Base-by-base conservation (phyloP, 1,140 invertebrate species). In the Brachionus manjavacas region DNA sequence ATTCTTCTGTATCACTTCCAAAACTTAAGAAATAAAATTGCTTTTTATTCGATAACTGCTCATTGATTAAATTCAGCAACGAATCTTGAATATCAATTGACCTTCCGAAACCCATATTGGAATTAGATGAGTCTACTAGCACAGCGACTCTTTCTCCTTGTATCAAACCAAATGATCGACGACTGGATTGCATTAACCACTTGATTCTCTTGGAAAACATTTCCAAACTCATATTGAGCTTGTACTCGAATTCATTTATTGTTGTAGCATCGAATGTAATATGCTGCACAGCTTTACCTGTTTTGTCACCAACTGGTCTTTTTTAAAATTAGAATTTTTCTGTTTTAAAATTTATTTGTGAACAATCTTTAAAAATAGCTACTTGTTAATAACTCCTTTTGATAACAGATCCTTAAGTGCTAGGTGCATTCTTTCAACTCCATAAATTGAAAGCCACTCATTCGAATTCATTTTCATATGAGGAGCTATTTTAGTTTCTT, bases 231-330 rank as follows among this genome's bases (percentile, higher is more conserved):
- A 88, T 80, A 84, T 90, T 88, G 1, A 89, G 86, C 85, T 88
- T 88, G 70, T 89, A 89, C 84, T 90, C 89, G 87, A 90, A 90
- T 79, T 89, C 89, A 86, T 89, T 89, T 68, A 90, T 87, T 86
- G 88, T 87, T 78, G 86, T 86, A 25, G 88, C 87, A 85, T 89
- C 89, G 87, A 89, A 90, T 86, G 88, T 87, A 55, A 90, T 87
- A 68, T 89, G 88, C 35, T 83, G 81, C 28, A 83, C 43, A 88
- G 88, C 43, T 87, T 86, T 8, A 87, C 86, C 85, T 88, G 88
- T 43, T 88, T 88, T 83, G 86, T 89, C 43, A 86, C 86, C 60
- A 86, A 86, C 64, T 89, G 87, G 68, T 87, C 86, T 72, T 35
- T 35, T 35, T 35, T 11, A 46, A 46, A 46, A 46, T 39, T 41